Evolutionary conservation across 1,140 invertebrate genomes (phyloP), one percentile per base, ranked within the genome.

Genomic region (Tetramorium parvispinum): DNA sequence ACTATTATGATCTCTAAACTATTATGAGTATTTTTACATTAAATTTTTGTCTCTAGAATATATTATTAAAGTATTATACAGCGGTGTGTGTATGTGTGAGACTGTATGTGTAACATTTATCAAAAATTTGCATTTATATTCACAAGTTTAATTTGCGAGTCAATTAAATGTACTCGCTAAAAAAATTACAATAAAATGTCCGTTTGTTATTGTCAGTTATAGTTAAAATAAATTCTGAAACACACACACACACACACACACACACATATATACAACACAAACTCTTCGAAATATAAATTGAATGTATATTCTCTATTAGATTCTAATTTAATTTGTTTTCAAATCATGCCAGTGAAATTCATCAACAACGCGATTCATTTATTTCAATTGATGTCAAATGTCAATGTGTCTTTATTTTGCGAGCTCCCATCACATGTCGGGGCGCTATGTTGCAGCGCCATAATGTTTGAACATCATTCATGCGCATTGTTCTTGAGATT

Each of bases 331-430:
- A 73, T 79, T 81, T 53, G 16, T 81, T 81, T 68, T 40, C 40
- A 51, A 81, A 53, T 5, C 10, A 21, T 21, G 21, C 8, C 5
- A 18, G 27, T n/a, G 40, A 59, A 66, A 59, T 71, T 82, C 24
- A 46, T 24, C 13, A n/a, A 3, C 27, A n/a, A 18, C 10, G n/a
- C 32, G 24, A 81, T 70, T 70, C 37, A 59, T 83, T 61, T 83
- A 59, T 75, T 16, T 49, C 79, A 73, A n/a, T 82, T 82, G 27
- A 59, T 75, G 40, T 75, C 68, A 37, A 83, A 59, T 57, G 24
- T 71, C 11, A 49, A 18, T 43, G 24, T 81, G 49, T 43, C 32
- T 32, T 43, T n/a, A 13, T 18, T 46, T 2, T 18, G 32, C n/a
- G 21, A 18, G n/a, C 46, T 40, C 10, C 13, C 27, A 37, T 81